Conservation (phyloP, 2,888 invertebrate species). For the Petrolisthes cinctipes region DNA sequence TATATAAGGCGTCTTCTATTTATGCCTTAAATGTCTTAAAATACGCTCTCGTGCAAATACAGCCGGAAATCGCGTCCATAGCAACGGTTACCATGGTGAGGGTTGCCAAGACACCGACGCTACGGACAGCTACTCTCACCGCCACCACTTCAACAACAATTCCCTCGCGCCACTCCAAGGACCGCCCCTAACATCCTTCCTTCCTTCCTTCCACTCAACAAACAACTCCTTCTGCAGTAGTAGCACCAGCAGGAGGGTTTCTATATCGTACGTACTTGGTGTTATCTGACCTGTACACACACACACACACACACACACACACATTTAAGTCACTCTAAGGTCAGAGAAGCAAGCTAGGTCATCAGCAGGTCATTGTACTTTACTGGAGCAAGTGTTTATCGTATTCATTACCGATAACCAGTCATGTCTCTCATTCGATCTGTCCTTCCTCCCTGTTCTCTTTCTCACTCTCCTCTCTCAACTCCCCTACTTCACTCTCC, state of each 20-base stretch:
- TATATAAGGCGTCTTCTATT: no score
- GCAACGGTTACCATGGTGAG: conserved; percentile 21
- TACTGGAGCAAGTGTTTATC: background rate
- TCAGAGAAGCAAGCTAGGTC: background rate
- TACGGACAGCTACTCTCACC: background rate
- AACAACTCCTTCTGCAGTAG: background rate
- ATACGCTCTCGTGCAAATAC: background rate
- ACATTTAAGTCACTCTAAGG: background rate
- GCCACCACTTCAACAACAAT: background rate
- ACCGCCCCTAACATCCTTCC: background rate
- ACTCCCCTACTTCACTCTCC: background rate
- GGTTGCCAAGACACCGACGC: conserved; percentile 26
- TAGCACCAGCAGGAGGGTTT: background rate
- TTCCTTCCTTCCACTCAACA: background rate
- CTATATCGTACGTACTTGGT: background rate
- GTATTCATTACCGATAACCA: background rate
- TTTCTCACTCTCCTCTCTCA: background rate
- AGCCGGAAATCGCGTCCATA: background rate
- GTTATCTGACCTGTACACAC: background rate
- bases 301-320: background rate
- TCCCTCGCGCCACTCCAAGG: background rate
- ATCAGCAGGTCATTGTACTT: background rate
- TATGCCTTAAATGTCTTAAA: background rate
- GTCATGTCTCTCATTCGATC: background rate
- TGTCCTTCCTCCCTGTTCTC: background rate